These are phyloP conservation scores for Trichopria drosophilae DNA, from an alignment of 2,888 invertebrate species.

Conservation along the genomic window DNA sequence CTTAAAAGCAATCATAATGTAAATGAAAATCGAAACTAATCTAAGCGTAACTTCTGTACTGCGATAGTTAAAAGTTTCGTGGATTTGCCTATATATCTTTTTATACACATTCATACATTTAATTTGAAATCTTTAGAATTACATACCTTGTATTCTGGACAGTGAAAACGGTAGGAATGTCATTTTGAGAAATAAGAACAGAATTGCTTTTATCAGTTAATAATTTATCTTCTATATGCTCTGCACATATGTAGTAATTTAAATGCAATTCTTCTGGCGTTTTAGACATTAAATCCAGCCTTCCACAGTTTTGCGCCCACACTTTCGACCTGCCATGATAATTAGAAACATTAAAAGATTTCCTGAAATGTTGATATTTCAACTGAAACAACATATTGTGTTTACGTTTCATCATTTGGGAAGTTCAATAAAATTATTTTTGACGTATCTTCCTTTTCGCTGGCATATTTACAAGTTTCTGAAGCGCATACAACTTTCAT, in stretches of 20 bases:
- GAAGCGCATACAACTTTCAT: slow-evolving; percentile 41
- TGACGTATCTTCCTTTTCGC: slow-evolving; percentile 38
- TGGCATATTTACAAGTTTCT: slow-evolving; percentile 41
- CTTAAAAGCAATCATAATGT: no score
- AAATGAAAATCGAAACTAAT: no score
- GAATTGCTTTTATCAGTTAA: slow-evolving; percentile 40
- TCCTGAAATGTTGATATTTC: background rate
- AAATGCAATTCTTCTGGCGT: slow-evolving; percentile 40
- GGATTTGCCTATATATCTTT: no score
- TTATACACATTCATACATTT: no score
- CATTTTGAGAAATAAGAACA: slow-evolving; percentile 37
- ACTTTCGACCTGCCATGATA: slow-evolving; percentile 37
- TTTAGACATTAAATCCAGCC: slow-evolving; percentile 41
- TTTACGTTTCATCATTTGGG: slow-evolving; percentile 43
- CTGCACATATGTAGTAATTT: slow-evolving; percentile 43
- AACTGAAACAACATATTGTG: slow-evolving; percentile 1
- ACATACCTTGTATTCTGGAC: background rate
- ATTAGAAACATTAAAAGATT: background rate
- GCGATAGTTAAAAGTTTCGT: no score
- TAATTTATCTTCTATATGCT: slow-evolving; percentile 43
- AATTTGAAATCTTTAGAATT: no score
- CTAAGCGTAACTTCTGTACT: no score
- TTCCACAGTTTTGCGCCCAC: slow-evolving; percentile 43
- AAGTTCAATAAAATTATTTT: slow-evolving; percentile 42
- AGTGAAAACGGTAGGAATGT: slow-evolving; percentile 40